Base-by-base conservation (phyloP, 2,888 invertebrate genomes). In the Drosophila cracens region DNA sequence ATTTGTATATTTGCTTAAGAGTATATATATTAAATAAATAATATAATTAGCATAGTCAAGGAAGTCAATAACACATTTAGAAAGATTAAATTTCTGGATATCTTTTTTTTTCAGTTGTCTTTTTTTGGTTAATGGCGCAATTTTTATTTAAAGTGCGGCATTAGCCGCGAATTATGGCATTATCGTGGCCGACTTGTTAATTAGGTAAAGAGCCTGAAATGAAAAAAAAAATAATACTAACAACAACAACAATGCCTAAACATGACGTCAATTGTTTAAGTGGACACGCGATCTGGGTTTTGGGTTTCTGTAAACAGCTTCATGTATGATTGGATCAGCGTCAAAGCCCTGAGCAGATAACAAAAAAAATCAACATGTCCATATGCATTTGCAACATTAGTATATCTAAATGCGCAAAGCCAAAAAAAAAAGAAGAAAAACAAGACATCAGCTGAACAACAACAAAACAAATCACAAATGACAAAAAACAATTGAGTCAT, bases 141-240 rank as follows among this genome's bases (percentile, higher is more conserved):
- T 85, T 82, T 70, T 56, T 62, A 61, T 74, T 68, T 71, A 56
- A 70, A 69, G 75, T 70, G 61, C 70, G 65, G 77, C 76, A 80
- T 82, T 79, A 82, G 76, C 36, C 25, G 40, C 51, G 38, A 40
- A 21, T 57, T 33, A 40, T 16, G 6, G 33, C 27, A 53, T 59
- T 52, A 58, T 48, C 36, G 13, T 38, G 2, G 31, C 40, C 16
- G 64, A 40, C 36, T 63, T 73, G 72, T 79, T 83, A 87, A 85
- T 82, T 77, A 57, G 61, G 53, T 76, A 83, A 77, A 60, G 70
- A 81, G 66, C 40, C 68, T 5, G 4, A 33, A 16, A 10, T 16
- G 16, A 16, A n/a, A 10, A 34, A 25, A 10, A 31, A 31, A 69
- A n/a, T n/a, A n/a, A n/a, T n/a, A n/a, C n/a, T n/a, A n/a, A 71